These are phyloP conservation scores for Diabrotica balteata DNA, from an alignment of 2,888 invertebrate species.

Conservation along the genomic window DNA sequence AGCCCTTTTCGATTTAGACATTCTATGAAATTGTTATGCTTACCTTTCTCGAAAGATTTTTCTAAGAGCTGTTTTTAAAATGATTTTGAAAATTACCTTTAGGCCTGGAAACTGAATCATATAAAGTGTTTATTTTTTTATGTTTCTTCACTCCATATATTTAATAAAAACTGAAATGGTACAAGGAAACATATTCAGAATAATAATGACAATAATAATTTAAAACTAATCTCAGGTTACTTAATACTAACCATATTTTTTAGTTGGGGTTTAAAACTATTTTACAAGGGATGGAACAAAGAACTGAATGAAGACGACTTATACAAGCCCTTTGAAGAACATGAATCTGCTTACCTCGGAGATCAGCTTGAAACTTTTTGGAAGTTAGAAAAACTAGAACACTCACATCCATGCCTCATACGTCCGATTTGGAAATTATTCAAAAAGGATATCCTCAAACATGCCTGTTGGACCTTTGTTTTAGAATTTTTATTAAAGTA, in stretches of 20 bases:
- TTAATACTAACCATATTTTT: constrained; percentile 14
- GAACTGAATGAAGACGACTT: constrained; percentile 63
- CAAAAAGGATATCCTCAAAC: constrained; percentile 46
- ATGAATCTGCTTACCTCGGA: constrained; percentile 60
- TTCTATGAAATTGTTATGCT: no score
- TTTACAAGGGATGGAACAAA: constrained; percentile 61
- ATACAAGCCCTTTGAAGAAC: constrained; percentile 60
- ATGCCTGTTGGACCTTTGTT: constrained; percentile 45
- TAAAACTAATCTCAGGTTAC: no score
- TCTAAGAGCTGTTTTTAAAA: no score
- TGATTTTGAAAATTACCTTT: no score
- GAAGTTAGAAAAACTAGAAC: constrained; percentile 47
- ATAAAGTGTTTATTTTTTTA: no score
- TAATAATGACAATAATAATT: no score
- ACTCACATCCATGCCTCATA: constrained; percentile 47
- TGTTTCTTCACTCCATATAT: no score
- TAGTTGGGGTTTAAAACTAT: constrained; percentile 64
- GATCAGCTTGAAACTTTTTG: constrained; percentile 57
- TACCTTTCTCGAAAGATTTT: no score
- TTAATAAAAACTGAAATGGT: no score
- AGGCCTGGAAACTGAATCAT: no score
- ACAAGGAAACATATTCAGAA: no score
- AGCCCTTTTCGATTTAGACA: no score
- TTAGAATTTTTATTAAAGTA: constrained; percentile 51
- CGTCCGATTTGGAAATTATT: constrained; percentile 50